Evolutionary conservation across 2,113 vertebrate species (phyloP), one percentile per base, ranked within the genome.

Genomic region (Reinhardtius hippoglossoides): DNA sequence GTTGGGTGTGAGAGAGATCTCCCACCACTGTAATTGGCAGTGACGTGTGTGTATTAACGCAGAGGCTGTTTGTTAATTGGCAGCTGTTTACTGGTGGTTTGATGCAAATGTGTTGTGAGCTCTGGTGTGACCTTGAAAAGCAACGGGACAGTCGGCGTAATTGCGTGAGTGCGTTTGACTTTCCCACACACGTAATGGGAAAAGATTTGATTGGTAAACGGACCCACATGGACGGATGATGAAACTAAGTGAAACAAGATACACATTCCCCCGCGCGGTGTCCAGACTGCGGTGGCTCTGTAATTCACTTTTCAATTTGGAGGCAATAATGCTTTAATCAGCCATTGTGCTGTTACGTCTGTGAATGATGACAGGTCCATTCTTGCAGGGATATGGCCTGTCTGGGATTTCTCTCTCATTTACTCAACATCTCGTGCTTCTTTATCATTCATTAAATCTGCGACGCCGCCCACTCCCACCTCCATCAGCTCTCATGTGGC

Each of bases 1-100:
- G 5, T 50, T 66, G 70, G 35, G 18, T 58, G 57, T 66, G 46
- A 50, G 46, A 85, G 88, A 84, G 60, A 87, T 88, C 67, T 63
- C 50, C 81, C 44, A 2, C 26, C 48, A 23, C 59, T 64, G 60
- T 89, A 90, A 92, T 78, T 80, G 76, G 35, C 81, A 50, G 71
- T 77, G 89, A 81, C 76, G 59, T 82, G 80, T 76, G 76, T 76
- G 72, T 83, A 87, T 90, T 89, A 88, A 86, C 78, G 1, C 58
- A 84, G 80, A 81, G 82, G 74, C 79, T 81, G 87, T 70, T 75
- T 82, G 76, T 74, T 92, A 91, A 91, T 92, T 89, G 87, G 85
- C 90, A 88, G 91, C 87, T 90, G 88, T 85, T 87, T 79, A 59
- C 59, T 71, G 50, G 74, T 67, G 84, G 71, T 80, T 89, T 89